These are phyloP conservation scores for Cinclus cinclus DNA, from an alignment of 2,113 vertebrate genomes.

Conservation along the genomic window DNA sequence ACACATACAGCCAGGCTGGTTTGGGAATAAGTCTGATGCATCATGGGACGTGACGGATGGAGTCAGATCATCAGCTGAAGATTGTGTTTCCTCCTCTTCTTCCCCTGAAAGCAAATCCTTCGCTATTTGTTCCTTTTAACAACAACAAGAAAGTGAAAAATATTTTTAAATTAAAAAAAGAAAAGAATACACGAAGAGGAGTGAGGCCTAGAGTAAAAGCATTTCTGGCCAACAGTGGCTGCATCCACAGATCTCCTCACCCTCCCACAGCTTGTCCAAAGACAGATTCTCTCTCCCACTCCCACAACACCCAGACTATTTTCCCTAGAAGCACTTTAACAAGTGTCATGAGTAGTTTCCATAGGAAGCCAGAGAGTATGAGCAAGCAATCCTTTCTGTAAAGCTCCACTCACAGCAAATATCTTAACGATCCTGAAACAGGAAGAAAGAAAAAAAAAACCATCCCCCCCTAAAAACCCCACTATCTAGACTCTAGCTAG, in stretches of 20 bases:
- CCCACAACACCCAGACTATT: not conserved
- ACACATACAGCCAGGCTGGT: constrained; percentile 74
- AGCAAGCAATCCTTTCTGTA: not conserved
- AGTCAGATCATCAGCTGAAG: constrained; percentile 84
- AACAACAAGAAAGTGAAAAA: constrained; percentile 64
- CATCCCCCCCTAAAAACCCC: accelerated
- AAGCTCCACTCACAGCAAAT: not conserved
- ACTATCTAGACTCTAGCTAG: not conserved
- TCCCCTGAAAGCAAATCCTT: constrained; percentile 88
- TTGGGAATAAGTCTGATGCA: constrained; percentile 82
- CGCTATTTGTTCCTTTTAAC: constrained; percentile 85
- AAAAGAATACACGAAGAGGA: not conserved
- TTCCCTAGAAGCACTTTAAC: not conserved
- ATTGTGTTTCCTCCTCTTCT: constrained; percentile 83
- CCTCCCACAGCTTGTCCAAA: not conserved
- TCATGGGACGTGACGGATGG: constrained; percentile 86
- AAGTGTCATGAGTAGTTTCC: not conserved
- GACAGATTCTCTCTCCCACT: not conserved
- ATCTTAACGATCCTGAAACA: not conserved
- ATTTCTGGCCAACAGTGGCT: not conserved
- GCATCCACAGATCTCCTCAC: not conserved
- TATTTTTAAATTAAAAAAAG: constrained; percentile 4
- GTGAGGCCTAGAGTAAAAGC: constrained; percentile 32
- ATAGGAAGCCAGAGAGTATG: not conserved
- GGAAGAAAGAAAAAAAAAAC: not conserved